Evolutionary conservation across 2,888 invertebrate species (phyloP).

Genomic region (Phaedon cochleariae): DNA sequence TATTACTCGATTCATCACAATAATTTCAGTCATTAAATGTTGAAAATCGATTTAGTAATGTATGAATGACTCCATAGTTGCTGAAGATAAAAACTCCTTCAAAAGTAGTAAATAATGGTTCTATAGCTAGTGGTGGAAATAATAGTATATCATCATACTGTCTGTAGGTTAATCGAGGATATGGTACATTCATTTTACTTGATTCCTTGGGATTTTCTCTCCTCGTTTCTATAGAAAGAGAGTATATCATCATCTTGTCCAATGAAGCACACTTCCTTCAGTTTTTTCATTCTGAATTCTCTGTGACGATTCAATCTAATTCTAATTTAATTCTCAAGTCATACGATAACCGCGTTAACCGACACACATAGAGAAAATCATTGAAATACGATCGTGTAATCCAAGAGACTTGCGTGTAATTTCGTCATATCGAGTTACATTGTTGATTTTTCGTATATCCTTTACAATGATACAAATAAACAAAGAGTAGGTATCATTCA

Average conservation of each 20-base stretch:
- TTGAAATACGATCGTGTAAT: slow-evolving; percentile 34
- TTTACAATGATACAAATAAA: slow-evolving; percentile 2
- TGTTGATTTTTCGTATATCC: slow-evolving; percentile 26
- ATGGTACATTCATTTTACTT: too few species aligned
- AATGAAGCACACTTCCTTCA: slow-evolving; percentile 9
- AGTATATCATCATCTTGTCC: not conserved
- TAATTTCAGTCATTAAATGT: too few species aligned
- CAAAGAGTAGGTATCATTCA: not conserved
- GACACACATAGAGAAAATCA: slow-evolving; percentile 18
- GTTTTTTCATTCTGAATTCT: slow-evolving; percentile 1
- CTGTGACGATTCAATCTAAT: not conserved
- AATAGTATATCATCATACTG: too few species aligned
- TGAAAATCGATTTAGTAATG: too few species aligned
- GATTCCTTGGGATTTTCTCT: too few species aligned
- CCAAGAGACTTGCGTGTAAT: slow-evolving; percentile 20
- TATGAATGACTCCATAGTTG: too few species aligned
- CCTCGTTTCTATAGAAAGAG: too few species aligned
- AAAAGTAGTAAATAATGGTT: too few species aligned
- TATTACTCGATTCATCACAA: too few species aligned
- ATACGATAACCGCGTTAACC: slow-evolving; percentile 7
- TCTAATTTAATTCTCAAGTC: slow-evolving; percentile 10
- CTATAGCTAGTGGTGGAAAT: too few species aligned
- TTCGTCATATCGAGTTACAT: slow-evolving; percentile 26
- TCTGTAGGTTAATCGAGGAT: too few species aligned
- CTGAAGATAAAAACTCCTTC: too few species aligned